Percentiles rank a stretch among this genome's conserved stretches.
These are phyloP conservation scores for Pteropus rufus DNA, from an alignment of 2,797 vertebrate genomes.

Conservation along the genomic window DNA sequence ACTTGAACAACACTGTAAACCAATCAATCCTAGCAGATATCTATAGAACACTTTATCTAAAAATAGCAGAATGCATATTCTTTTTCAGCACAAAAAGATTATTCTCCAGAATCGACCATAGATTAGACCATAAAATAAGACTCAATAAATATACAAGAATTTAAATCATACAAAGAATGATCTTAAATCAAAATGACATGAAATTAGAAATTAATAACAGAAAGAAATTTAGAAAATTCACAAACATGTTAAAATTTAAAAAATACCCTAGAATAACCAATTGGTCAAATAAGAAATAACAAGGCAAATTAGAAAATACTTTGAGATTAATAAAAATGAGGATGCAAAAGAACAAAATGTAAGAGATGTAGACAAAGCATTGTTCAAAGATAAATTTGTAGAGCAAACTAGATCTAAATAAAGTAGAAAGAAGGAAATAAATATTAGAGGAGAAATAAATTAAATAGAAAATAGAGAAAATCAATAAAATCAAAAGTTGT, in stretches of 20 bases:
- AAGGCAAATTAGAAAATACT: background rate
- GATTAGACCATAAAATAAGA: background rate
- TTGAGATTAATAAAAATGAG: background rate
- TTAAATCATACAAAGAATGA: background rate
- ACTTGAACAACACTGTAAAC: background rate
- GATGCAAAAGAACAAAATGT: background rate
- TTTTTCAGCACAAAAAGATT: background rate
- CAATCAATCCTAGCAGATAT: background rate
- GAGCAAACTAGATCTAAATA: background rate
- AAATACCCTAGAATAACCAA: background rate
- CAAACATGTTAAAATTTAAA: background rate
- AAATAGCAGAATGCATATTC: background rate
- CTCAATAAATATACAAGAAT: background rate
- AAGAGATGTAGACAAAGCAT: background rate
- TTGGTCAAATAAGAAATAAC: background rate
- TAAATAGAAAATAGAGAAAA: background rate
- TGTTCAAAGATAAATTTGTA: background rate
- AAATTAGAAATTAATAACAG: background rate
- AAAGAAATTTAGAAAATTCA: background rate
- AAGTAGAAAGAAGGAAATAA: background rate
- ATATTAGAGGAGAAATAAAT: background rate
- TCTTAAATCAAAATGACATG: background rate
- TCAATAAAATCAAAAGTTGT: background rate
- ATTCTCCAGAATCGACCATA: background rate
- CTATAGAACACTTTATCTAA: background rate